phyloP scores from a whole-genome alignment of 2,113 vertebrate genomes.

The Pogona vitticeps region DNA sequence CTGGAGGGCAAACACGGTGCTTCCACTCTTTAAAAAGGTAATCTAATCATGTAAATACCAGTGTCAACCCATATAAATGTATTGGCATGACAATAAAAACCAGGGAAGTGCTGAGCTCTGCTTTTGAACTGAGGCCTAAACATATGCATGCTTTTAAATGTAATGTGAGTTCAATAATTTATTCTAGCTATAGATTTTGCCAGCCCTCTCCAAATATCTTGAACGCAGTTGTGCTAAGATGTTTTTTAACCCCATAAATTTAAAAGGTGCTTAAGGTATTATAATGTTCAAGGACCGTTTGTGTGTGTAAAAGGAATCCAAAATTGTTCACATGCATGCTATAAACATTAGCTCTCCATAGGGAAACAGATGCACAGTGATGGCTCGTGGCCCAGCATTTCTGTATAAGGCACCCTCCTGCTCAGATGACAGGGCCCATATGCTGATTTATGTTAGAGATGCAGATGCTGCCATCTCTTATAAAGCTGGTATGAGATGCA shows the following conservation, averaged over 20 bases:
- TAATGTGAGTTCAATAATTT: neutral
- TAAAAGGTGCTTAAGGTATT: neutral
- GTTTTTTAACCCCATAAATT: neutral
- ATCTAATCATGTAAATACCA: constrained; percentile 14
- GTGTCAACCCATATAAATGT: neutral
- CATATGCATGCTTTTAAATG: neutral
- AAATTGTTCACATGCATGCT: neutral
- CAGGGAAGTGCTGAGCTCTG: neutral
- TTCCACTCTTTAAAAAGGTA: neutral
- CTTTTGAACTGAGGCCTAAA: neutral
- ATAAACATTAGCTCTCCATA: neutral
- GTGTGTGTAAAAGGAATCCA: neutral
- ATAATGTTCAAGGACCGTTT: neutral
- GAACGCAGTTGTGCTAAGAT: neutral
- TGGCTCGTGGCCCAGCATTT: no score
- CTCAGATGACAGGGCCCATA: no score
- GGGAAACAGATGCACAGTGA: neutral
- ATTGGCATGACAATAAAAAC: neutral
- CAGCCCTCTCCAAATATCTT: neutral
- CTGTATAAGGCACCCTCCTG: no score
- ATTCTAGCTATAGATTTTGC: neutral
- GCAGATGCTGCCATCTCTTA: no score
- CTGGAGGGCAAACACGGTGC: neutral
- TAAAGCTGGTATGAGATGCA: no score
- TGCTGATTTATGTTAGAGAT: no score